A percentile compares a stretch with the other conserved stretches of the same genome.
These are phyloP conservation scores for Gari tellinella DNA, from an alignment of 2,888 invertebrate species.

Conservation along the genomic window DNA sequence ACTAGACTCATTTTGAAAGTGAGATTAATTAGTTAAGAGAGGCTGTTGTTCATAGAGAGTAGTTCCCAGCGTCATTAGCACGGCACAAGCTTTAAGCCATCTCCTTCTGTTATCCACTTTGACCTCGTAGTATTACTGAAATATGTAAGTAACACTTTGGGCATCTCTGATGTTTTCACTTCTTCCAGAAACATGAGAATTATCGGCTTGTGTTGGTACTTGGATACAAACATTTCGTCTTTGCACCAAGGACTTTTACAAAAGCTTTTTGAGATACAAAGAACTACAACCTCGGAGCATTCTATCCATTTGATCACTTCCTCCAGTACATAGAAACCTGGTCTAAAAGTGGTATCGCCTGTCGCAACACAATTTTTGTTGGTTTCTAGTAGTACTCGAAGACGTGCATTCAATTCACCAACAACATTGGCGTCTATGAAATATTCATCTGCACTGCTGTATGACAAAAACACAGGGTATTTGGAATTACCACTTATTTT, in stretches of 20 bases:
- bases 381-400: background rate
- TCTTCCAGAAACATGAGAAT: conserved; percentile 4
- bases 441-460: background rate
- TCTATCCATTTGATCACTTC: conserved; percentile 1
- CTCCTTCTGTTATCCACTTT: too few species aligned
- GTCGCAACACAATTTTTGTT: background rate
- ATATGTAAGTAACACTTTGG: too few species aligned
- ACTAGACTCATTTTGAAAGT: too few species aligned
- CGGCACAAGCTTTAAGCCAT: too few species aligned
- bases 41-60: too few species aligned
- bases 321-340: background rate
- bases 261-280: too few species aligned
- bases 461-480: conserved; percentile 1
- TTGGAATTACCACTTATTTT: background rate
- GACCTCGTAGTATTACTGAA: too few species aligned
- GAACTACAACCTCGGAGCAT: background rate
- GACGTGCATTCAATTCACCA: background rate
- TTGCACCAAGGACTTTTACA: too few species aligned
- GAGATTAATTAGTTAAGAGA: too few species aligned
- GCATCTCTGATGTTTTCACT: background rate
- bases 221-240: too few species aligned
- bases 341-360: background rate
- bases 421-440: background rate
- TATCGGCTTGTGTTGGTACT: background rate
- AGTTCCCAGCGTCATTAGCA: too few species aligned